phyloP scores from a whole-genome alignment of 2,888 invertebrate genomes.

The Marronus borbonicus region DNA sequence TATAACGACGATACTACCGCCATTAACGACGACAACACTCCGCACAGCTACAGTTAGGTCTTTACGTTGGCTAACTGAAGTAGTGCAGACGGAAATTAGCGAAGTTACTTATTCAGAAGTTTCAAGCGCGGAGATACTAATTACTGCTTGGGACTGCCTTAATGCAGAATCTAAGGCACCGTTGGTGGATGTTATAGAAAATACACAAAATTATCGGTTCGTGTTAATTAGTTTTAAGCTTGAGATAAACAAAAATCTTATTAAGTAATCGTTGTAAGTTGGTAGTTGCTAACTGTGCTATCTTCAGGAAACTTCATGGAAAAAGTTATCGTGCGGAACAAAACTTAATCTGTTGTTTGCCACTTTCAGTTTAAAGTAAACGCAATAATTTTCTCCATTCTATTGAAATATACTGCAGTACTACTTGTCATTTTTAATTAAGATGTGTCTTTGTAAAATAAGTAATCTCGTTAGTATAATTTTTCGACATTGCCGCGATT shows the following conservation, averaged over 20 bases:
- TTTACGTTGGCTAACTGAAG: conserved; percentile 27
- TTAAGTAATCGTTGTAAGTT: no score
- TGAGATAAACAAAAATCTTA: not conserved
- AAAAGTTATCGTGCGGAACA: no score
- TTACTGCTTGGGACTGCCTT: conserved; percentile 32
- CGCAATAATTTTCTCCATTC: no score
- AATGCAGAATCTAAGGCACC: conserved; percentile 21
- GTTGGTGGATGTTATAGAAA: conserved; percentile 11
- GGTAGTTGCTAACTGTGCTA: no score
- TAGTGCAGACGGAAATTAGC: conserved; percentile 35
- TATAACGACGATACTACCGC: conserved; percentile 9
- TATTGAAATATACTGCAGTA: no score
- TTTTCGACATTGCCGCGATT: no score
- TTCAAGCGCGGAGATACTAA: conserved; percentile 3
- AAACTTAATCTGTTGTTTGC: no score
- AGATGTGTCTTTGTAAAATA: no score
- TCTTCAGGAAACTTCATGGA: not conserved
- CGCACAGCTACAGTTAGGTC: conserved; percentile 3
- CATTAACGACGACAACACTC: conserved; percentile 17
- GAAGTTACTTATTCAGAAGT: conserved; percentile 42
- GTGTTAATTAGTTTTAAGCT: conserved; percentile 30
- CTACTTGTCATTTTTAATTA: no score
- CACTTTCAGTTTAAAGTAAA: no score
- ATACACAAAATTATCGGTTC: conserved; percentile 12
- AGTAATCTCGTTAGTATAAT: no score